These are phyloP conservation scores for Yponomeuta sedellus DNA, from an alignment of 2,888 invertebrate species.

Conservation along the genomic window DNA sequence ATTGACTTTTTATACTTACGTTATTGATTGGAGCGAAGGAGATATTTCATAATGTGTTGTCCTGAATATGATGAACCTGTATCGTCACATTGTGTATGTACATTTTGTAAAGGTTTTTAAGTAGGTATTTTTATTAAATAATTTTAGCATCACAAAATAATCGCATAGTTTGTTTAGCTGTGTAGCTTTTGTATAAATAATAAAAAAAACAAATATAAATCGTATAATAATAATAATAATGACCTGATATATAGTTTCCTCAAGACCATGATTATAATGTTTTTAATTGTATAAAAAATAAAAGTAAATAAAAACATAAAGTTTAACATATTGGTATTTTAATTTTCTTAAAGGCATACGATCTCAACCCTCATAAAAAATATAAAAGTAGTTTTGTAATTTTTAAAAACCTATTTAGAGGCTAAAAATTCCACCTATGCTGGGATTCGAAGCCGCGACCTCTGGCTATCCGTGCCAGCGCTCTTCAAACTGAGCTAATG, in stretches of 20 bases:
- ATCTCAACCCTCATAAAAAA: too few species aligned
- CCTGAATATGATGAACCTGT: background rate
- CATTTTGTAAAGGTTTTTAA: slow-evolving; percentile 61
- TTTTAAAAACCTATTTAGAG: too few species aligned
- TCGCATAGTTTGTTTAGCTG: slow-evolving; percentile 27
- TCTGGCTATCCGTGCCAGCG: too few species aligned
- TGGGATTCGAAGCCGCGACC: too few species aligned
- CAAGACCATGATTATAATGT: slow-evolving; percentile 34
- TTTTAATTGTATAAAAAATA: slow-evolving; percentile 46
- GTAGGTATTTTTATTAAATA: slow-evolving; percentile 4
- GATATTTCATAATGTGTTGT: background rate
- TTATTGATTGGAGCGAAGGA: background rate
- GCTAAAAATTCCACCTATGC: too few species aligned
- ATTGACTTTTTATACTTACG: background rate
- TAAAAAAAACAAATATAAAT: slow-evolving; percentile 2
- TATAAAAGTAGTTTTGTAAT: too few species aligned
- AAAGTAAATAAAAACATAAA: slow-evolving; percentile 45
- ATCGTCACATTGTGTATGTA: slow-evolving; percentile 42
- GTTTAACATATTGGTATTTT: slow-evolving; percentile 39
- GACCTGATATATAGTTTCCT: background rate
- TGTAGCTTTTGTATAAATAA: slow-evolving; percentile 13
- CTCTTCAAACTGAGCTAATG: too few species aligned
- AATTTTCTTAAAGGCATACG: slow-evolving; percentile 23
- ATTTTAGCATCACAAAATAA: slow-evolving; percentile 15
- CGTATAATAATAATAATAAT: background rate